Evolutionary conservation across 53 echinoderm and acorn worm species (phyloP), one percentile per base, ranked within the genome.

Genomic region (Actinopyga echinites): DNA sequence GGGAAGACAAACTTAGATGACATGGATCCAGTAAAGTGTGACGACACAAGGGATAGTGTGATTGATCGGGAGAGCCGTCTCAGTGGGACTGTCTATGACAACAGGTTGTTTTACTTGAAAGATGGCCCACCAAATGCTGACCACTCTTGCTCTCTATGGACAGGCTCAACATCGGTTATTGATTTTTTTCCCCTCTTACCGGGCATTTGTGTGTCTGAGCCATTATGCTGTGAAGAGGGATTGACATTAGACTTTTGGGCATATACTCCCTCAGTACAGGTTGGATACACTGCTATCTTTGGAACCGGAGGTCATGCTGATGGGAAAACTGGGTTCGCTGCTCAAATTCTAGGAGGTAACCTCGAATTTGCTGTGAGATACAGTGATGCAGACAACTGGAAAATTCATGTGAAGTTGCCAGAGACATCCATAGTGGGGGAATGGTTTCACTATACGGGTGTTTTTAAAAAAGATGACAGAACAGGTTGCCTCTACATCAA

Each of bases 21-120:
- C 49, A 75, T 75, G 75, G 75, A 75, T 49, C 75, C 75, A 8
- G 75, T 75, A 1, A 44, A 21, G 15, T 75, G 75, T 19, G 75
- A 75, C 13, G 44, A 52, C 7, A 75, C 19, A 11, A 24, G 75
- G 9, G 17, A 22, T 12, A 75, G 2, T 23, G 75, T 75, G 25
- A 24, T 29, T 17, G 75, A 75, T 49, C 23, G 23, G 6, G 19
- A 13, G 24, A 49, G 44, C 21, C 53, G 28, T 4, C 22, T 75
- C 10, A 7, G 19, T 1, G 75, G 75, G 4, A 49, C 75, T 4
- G 5, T 49, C 44, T 25, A 44, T 28, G 45, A 75, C 22, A 52
- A 75, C 75, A 44, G 54, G 25, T 49, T 44, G 3, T 75, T 44
- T 28, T 75, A 75, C 75, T 29, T 38, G 28, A 6, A 24, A 29